phyloP scores from a whole-genome alignment of 2,113 vertebrate genomes.

The Poeciliopsis turrubarensis region DNA sequence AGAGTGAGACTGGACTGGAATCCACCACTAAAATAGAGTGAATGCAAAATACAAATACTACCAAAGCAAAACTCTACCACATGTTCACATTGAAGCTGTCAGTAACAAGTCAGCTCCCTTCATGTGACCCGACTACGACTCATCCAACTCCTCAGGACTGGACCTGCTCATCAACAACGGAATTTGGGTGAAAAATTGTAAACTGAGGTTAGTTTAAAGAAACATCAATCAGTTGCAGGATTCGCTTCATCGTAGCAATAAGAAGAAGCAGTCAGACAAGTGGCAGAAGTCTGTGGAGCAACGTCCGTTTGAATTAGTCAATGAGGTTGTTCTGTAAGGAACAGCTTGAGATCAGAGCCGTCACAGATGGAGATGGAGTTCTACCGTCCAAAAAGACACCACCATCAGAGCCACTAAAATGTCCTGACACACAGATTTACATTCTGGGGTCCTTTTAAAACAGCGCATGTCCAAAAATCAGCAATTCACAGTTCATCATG shows the following conservation, averaged over 20 bases:
- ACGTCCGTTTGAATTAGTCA: neutral
- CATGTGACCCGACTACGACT: neutral
- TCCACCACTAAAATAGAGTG: neutral
- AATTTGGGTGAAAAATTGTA: too few species aligned
- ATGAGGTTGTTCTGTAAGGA: neutral
- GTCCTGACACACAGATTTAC: neutral
- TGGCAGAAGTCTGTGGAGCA: neutral
- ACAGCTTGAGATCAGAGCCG: neutral
- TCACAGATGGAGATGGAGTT: neutral
- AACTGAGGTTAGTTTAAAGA: neutral
- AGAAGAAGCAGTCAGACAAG: neutral
- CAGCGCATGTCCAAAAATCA: neutral
- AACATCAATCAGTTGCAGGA: neutral
- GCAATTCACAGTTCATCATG: slow-evolving; percentile 6
- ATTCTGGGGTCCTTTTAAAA: slow-evolving; percentile 17
- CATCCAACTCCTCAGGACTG: too few species aligned
- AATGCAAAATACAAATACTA: neutral
- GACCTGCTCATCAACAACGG: too few species aligned
- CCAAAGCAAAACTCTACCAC: neutral
- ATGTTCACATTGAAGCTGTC: too few species aligned
- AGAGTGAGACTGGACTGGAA: neutral
- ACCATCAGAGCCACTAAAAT: neutral
- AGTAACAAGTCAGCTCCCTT: too few species aligned
- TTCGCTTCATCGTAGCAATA: neutral
- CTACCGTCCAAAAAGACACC: neutral